These are phyloP conservation scores for Papilio aristodemus DNA, from an alignment of 1,140 invertebrate genomes.

Conservation along the genomic window DNA sequence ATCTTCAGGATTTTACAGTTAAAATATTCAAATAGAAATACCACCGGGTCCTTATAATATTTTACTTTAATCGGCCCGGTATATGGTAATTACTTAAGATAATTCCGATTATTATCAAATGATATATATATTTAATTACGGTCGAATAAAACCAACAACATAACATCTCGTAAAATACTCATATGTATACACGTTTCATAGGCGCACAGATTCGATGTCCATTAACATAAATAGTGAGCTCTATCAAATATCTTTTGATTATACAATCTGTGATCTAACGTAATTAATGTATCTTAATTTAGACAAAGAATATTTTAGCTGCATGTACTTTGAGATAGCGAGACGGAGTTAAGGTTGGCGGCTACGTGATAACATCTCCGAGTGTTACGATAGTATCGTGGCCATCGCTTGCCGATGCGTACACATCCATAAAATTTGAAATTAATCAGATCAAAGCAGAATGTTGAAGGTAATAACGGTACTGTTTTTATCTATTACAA, in stretches of 20 bases:
- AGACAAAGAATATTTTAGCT: conserved; percentile 46
- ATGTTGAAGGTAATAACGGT: conserved; percentile 40
- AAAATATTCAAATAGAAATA: neutral
- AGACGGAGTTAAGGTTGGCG: conserved; percentile 39
- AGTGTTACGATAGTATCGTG: conserved; percentile 47
- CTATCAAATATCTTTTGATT: conserved; percentile 24
- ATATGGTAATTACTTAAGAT: conserved; percentile 6
- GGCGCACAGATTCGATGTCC: neutral
- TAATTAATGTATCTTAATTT: conserved; percentile 49
- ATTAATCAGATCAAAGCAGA: conserved; percentile 50
- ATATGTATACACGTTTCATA: neutral
- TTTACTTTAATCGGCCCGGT: neutral
- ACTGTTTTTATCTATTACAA: conserved; percentile 4
- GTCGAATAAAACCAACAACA: neutral
- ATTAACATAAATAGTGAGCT: conserved; percentile 20
- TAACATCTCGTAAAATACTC: conserved; percentile 8
- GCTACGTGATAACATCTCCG: conserved; percentile 46
- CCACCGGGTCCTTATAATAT: neutral
- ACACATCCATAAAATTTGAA: conserved; percentile 57
- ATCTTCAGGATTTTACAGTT: neutral
- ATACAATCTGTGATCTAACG: conserved; percentile 20
- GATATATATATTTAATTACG: conserved; percentile 26
- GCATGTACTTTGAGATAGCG: conserved; percentile 44
- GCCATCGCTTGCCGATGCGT: conserved; percentile 42
- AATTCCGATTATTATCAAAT: conserved; percentile 18